Percentiles rank a stretch among this genome's conserved stretches.
phyloP scores from a whole-genome alignment of 2,113 vertebrate genomes.

The Notothenia rossii region DNA sequence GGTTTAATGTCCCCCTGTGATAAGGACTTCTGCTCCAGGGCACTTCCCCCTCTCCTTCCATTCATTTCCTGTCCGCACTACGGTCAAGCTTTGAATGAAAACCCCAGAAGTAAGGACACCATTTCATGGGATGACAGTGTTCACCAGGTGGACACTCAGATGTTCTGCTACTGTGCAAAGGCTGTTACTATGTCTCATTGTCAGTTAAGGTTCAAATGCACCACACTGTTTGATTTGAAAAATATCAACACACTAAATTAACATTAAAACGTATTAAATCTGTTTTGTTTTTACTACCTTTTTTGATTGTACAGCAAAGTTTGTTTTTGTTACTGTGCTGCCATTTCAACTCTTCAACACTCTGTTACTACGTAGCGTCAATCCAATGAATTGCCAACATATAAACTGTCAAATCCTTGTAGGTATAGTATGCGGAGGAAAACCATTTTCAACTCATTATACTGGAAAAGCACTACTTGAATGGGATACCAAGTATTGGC shows the following conservation, averaged over 20 bases:
- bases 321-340: conserved; percentile 18
- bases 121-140: neutral
- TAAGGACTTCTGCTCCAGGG: neutral
- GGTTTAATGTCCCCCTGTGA: neutral
- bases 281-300: neutral
- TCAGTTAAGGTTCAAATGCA: neutral
- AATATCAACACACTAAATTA: conserved; percentile 1
- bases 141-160: neutral
- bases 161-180: conserved; percentile 2
- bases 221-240: neutral
- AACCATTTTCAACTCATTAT: too few relatives aligned
- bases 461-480: neutral
- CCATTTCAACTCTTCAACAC: neutral
- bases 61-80: neutral
- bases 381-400: neutral
- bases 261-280: conserved; percentile 7
- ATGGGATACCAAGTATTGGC: neutral
- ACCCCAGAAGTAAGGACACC: neutral
- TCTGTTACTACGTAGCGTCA: conserved; percentile 1
- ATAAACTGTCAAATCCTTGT: neutral
- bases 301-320: neutral
- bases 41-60: neutral
- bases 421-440: too few relatives aligned
- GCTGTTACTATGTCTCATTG: conserved; percentile 4
- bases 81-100: neutral